Percentiles rank a stretch among this genome's conserved stretches.
Conservation (phyloP, 2,888 invertebrate genomes). For the Frankliniella fusca region DNA sequence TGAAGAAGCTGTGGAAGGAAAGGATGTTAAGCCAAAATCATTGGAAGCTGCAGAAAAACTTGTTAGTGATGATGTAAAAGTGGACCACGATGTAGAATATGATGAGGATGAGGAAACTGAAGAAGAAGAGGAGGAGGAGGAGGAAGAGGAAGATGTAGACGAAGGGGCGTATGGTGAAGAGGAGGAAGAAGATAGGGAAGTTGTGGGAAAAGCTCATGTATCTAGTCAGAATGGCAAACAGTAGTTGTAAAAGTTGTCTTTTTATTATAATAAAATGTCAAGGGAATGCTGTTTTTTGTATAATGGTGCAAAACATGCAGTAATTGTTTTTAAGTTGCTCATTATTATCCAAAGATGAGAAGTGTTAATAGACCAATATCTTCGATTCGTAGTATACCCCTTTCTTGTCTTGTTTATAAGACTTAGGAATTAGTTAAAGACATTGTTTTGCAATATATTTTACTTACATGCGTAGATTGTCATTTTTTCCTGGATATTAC, state of each 20-base stretch:
- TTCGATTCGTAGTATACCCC: not conserved
- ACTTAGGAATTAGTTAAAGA: not conserved
- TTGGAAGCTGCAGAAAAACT: not conserved
- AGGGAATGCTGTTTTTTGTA: too few relatives aligned
- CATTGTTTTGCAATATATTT: not conserved
- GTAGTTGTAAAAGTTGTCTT: too few relatives aligned
- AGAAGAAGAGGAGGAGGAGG: not conserved
- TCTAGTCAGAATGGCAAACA: too few relatives aligned
- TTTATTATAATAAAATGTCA: too few relatives aligned
- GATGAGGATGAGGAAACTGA: not conserved
- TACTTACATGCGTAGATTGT: not conserved
- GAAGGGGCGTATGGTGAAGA: not conserved
- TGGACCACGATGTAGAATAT: not conserved
- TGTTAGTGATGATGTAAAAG: not conserved
- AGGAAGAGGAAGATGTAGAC: not conserved
- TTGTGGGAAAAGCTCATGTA: not conserved
- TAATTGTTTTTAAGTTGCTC: too few relatives aligned
- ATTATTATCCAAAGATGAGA: not conserved
- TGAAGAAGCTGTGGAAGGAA: not conserved
- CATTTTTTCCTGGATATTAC: too few relatives aligned
- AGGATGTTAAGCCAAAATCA: not conserved
- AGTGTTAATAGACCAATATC: not conserved
- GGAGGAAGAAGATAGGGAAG: not conserved
- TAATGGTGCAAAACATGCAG: too few relatives aligned
- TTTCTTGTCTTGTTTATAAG: not conserved